Evolutionary conservation across 2,797 vertebrate species (phyloP), one percentile per base, ranked within the genome.

Genomic region (Tragopan temminckii): DNA sequence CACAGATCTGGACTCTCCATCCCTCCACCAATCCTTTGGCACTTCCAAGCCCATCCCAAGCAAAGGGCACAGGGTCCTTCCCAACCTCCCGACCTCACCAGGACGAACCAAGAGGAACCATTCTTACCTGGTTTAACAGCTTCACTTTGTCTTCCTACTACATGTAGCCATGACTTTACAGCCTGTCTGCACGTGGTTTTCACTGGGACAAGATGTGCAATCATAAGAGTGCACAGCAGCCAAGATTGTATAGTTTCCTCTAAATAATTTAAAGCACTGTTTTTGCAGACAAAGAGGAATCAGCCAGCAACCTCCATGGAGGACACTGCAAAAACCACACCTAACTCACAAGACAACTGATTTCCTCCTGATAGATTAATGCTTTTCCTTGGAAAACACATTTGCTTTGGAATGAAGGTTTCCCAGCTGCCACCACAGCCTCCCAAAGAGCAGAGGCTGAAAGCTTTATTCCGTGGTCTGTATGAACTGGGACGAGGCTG

Each of bases 381-480:
- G 27, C 23, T 17, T 40, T 43, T 27, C n/a, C 16, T 35, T 17
- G 4, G 11, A 31, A 43, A 76, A 35, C 11, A 10, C 50, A 33
- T 48, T 53, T 15, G 53, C 33, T 25, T 45, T 29, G 69, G 61
- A 48, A 81, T 68, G 11, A 82, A 85, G 35, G 5, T 50, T 66
- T 27, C 57, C 31, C 72, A 11, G 16, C 0, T 4, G 61, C 33
- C 36, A 35, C 27, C 71, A 16, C 52, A 85, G 38, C 46, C 38
- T 36, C 29, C 31, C 43, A 6, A 50, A 33, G 62, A 5, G 1
- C 0, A 2, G 48, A 83, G n/a, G 36, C 0, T 18, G 21, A 14
- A 21, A 38, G 4, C 68, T 94, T 88, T 35, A 21, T 57, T 33
- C 21, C 7, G 20, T 27, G 87, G 61, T 55, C 82, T 75, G 55